Conservation (phyloP, 1,140 invertebrate genomes). For the Cyrtorhinus lividipennis region DNA sequence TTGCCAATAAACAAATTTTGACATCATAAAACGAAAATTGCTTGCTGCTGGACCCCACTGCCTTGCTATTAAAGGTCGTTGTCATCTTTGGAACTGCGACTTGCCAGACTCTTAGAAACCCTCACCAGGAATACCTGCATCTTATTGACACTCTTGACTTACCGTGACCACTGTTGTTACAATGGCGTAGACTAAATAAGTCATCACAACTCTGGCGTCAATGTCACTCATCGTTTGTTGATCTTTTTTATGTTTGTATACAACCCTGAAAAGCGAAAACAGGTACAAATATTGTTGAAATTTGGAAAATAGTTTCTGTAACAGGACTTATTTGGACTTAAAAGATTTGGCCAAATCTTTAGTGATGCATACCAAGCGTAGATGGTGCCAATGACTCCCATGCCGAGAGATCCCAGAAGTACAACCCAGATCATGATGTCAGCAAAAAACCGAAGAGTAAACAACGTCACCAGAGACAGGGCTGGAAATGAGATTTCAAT, state of each 20-base stretch:
- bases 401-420: conserved; percentile 40
- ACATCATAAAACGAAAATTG: no score
- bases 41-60: no score
- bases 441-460: conserved; percentile 46
- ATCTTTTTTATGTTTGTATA: conserved; percentile 29
- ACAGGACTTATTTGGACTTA: no score
- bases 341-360: no score
- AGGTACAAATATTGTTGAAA: no score
- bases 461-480: conserved; percentile 40
- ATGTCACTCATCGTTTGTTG: conserved; percentile 25
- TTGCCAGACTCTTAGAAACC: no score
- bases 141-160: no score
- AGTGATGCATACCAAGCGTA: conserved; percentile 54
- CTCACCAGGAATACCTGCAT: no score
- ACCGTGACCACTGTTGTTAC: conserved; percentile 45
- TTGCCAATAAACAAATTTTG: no score
- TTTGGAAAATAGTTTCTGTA: no score
- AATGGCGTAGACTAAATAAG: conserved; percentile 38
- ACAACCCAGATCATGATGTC: conserved; percentile 53
- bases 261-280: conserved; percentile 26
- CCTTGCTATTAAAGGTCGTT: no score
- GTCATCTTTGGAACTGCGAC: no score
- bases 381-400: conserved; percentile 41
- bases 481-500: conserved; percentile 32
- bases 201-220: conserved; percentile 26